A percentile compares a stretch with the other conserved stretches of the same genome.
phyloP scores from a whole-genome alignment of 2,888 invertebrate species.

The Hemistola chrysoprasaria region DNA sequence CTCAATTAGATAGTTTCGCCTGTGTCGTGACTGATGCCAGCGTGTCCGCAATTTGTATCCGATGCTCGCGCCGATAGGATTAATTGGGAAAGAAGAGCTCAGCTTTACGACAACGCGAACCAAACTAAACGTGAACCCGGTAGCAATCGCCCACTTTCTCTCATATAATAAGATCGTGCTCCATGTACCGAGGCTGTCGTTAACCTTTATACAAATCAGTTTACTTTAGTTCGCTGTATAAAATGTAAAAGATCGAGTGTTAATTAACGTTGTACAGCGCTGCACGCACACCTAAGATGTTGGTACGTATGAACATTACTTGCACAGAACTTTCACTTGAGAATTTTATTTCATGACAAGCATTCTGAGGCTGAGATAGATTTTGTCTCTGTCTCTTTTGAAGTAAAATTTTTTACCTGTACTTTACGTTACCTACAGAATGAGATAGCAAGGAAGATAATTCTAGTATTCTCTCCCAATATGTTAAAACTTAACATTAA shows the following conservation, averaged over 20 bases:
- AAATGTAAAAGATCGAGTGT: slow-evolving; percentile 36
- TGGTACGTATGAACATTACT: slow-evolving; percentile 20
- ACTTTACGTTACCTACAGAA: neutral
- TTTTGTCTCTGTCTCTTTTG: no score
- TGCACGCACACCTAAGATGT: slow-evolving; percentile 29
- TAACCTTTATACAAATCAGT: slow-evolving; percentile 50
- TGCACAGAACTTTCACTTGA: slow-evolving; percentile 24
- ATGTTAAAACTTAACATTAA: neutral
- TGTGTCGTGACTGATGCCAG: slow-evolving; percentile 39
- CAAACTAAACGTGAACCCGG: slow-evolving; percentile 27
- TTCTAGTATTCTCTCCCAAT: no score
- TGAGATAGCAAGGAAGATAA: no score
- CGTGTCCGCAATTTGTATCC: slow-evolving; percentile 47
- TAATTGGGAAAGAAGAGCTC: slow-evolving; percentile 45
- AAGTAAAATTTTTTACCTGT: slow-evolving; percentile 1
- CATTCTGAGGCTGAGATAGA: slow-evolving; percentile 6
- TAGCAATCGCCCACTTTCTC: slow-evolving; percentile 44
- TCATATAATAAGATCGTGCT: slow-evolving; percentile 19
- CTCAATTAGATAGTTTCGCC: slow-evolving; percentile 63
- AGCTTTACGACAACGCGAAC: slow-evolving; percentile 34
- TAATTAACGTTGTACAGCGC: slow-evolving; percentile 40
- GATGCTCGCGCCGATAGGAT: slow-evolving; percentile 42
- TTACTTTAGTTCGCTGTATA: slow-evolving; percentile 40
- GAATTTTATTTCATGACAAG: slow-evolving; percentile 19
- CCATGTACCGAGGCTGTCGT: slow-evolving; percentile 41